Base-by-base conservation (phyloP, 2,888 invertebrate species). In the Harpalus rubripes region DNA sequence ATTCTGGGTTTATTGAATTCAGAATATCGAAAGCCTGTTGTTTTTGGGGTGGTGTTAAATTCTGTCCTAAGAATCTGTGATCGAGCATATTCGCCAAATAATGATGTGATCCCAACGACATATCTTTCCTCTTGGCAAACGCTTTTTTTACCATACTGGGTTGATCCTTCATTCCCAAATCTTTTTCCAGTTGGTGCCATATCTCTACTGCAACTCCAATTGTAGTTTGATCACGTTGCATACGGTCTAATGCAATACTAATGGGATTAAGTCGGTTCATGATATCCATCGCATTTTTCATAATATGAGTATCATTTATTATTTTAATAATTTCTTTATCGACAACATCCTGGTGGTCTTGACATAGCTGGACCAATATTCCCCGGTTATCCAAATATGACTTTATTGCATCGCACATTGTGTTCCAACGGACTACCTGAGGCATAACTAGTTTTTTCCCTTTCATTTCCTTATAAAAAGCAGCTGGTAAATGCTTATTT, bases 311-410 rank as follows among this genome's bases (percentile, higher is more conserved):
- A 15, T 58, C 15, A 15, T 58, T 16, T 58, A 12, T 16, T 58
- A 16, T 58, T 58, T 58, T 58, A 15, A 15, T n/a, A 58, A 58
- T 58, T 58, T n/a, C 58, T 58, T 58, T n/a, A n/a, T n/a, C n/a
- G n/a, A n/a, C n/a, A n/a, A n/a, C n/a, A n/a, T n/a, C n/a, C n/a
- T n/a, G n/a, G n/a, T 58, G 16, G 58, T n/a, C 58, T 58, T 16
- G n/a, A 58, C 58, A 85, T 81, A 85, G 81, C 56, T 86, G 85
- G 52, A 85, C 86, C 56, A 86, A 56, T 32, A 81, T 85, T 63
- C 85, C 84, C 22, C 87, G 61, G 72, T 86, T 86, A 18, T 83
- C 85, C 16, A 87, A 63, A 72, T 83, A 86, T 32, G 86, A 86
- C 8, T 85, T 84, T 22, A 86, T 72, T 56, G 76, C 52, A 58